Base-by-base conservation (phyloP, 2,113 vertebrate species). In the Dryoscopus gambensis region DNA sequence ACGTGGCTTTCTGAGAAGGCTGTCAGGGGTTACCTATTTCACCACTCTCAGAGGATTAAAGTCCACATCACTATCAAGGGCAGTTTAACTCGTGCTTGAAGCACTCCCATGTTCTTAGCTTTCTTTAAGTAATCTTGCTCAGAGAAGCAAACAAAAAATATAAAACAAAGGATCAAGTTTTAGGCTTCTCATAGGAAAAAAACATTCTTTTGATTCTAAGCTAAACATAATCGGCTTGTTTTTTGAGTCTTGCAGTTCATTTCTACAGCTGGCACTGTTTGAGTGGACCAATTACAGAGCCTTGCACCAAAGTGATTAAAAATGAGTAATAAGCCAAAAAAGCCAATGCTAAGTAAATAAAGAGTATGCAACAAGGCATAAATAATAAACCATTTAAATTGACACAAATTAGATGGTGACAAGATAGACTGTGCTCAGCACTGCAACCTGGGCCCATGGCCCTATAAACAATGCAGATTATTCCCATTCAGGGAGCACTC, bases 321-420 rank as follows among this genome's bases (percentile, higher is more conserved):
- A 94, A 88, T 70, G 14, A 91, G 40, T 64, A 80, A 69, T n/a
- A 81, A 79, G 50, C 33, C 33, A 84, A 87, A 94, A 95, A 91
- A 80, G 15, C 21, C 68, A 87, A 82, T 37, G 35, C 8, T 84
- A 86, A 90, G 57, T 59, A 73, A 56, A 42, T 69, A 62, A 75
- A 42, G 4, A 57, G 17, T 33, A 8, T 42, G 73, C 56, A 90
- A 79, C 31, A 84, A 92, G 49, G 18, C 30, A 78, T 68, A 91
- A 81, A 82, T 73, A 95, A 91, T 39, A 81, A 84, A 37, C 22
- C 22, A 39, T 77, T 90, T 90, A 90, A 94, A 96, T 30, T 17
- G 69, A 52, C 35, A 44, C 6, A 44, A 77, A 90, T 65, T 73
- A 94, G 91, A 82, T 30, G 8, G n/a, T 90, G 77, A 60, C 76